Base-by-base conservation (phyloP, 2,797 vertebrate genomes). In the Crenichthys baileyi region DNA sequence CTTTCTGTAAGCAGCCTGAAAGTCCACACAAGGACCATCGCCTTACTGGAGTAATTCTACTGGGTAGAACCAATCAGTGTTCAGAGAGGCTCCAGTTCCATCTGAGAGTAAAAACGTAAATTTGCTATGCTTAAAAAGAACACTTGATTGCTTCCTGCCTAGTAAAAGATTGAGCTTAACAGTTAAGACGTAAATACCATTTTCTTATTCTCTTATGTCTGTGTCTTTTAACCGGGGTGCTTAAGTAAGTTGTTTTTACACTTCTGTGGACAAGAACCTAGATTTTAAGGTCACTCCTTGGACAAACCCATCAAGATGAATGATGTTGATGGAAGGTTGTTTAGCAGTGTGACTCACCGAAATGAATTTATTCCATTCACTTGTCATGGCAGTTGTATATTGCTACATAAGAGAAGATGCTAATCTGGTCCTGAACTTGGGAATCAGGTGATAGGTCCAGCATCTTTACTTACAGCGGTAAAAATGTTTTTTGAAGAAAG, bases 171-270 rank as follows among this genome's bases (percentile, higher is more conserved):
- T 26, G 24, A 24, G 67, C n/a, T 7, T 15, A n/a, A n/a, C 41
- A 70, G 39, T 70, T 44, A 3, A 9, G 24, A 70, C 4, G 20
- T 22, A 26, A 41, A 67, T 16, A 70, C 41, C 67, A 26, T 70
- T 22, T n/a, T 70, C 22, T 26, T 70, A 8, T 46, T n/a, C 63
- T 67, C 36, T 39, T 41, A 39, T 13, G 36, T 13, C 41, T 46
- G 41, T 6, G 41, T 70, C 13, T 70, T 70, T 46, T 26, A 70
- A 46, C 22, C 2, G 41, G 65, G 65, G 24, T 11, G 22, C 65
- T 31, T 13, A 68, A 68, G 65, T 22, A 68, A 68, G n/a, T 68
- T 68, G 67, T 70, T 70, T 70, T 24, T 41, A 46, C 39, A 70
- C 67, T 2, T 26, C 39, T 70, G 41, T 46, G 67, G 41, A 3